Evolutionary conservation across 2,888 invertebrate species (phyloP), one percentile per base, ranked within the genome.

Genomic region (Pterostichus niger): DNA sequence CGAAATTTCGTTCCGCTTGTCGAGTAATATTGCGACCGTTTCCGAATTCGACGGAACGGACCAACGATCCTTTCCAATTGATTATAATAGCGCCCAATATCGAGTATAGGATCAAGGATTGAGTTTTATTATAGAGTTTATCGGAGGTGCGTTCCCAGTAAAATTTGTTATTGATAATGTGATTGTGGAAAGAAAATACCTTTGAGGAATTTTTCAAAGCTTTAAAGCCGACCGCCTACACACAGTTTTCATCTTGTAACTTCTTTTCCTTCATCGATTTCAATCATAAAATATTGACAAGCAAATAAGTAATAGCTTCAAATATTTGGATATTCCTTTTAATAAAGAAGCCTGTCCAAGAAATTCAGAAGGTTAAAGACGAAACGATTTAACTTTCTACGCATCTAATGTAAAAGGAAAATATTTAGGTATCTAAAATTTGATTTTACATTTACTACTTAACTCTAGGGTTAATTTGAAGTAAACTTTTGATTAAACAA

Each of bases 131-230:
- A 17, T 56, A 40, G 56, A 17, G 56, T 56, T 56, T 56, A 56
- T 56, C 56, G 15, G 1, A 35, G 40, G 68, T 44, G 44, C 17
- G 35, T 59, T 31, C 64, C 52, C 44, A 44, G 44, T 17, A 13
- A 71, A 71, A 71, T 44, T 71, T 44, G 68, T 44, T 71, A 71
- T 71, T 71, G 44, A 44, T 71, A 71, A 71, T 71, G 40, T 44
- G 44, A 71, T 71, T 71, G 68, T 17, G 15, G 40, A 71, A 71
- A 71, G 56, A 17, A 56, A 56, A 56, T 56, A 17, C 24, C 15
- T 56, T 56, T 56, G 17, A 56, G 56, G 17, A 56, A 49, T 49
- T 49, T 49, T 49, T 40, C 49, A 49, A 49, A 49, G 49, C n/a
- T n/a, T 49, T 49, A 13, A 40, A 40, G 40, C 40, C 40, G 40